A percentile compares a stretch with the other conserved stretches of the same genome.
phyloP scores from a whole-genome alignment of 2,797 vertebrate genomes.

The Crypturellus tataupa region DNA sequence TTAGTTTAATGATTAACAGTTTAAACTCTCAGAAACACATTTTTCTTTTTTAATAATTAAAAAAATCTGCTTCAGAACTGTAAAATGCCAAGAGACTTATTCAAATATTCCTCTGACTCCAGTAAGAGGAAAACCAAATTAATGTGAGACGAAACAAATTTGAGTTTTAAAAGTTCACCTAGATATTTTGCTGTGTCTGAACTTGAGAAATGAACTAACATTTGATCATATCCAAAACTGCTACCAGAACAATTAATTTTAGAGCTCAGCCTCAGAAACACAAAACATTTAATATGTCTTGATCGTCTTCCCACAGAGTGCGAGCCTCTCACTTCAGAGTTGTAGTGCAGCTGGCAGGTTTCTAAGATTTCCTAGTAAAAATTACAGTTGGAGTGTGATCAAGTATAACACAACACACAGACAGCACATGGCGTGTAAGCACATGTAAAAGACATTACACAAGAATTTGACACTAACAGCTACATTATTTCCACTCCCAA shows the following conservation, averaged over 20 bases:
- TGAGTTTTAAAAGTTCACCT: background rate
- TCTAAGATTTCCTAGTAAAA: background rate
- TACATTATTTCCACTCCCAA: slow-evolving; percentile 42
- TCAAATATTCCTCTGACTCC: background rate
- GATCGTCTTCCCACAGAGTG: background rate
- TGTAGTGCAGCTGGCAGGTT: background rate
- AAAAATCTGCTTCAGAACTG: background rate
- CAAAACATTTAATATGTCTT: background rate
- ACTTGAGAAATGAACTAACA: background rate
- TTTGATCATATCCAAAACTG: background rate
- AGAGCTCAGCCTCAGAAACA: background rate
- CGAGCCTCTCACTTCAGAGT: background rate
- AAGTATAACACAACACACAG: background rate
- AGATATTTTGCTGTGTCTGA: background rate
- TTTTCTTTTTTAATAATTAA: background rate
- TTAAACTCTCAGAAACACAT: background rate
- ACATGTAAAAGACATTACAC: slow-evolving; percentile 40
- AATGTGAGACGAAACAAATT: background rate
- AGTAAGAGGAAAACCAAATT: background rate
- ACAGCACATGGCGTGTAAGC: slow-evolving; percentile 26
- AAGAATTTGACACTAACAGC: slow-evolving; percentile 46
- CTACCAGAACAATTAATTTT: background rate
- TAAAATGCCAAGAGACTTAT: background rate
- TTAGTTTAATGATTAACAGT: background rate
- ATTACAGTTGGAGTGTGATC: background rate